These are phyloP conservation scores for Rhodeus uyekii DNA, from an alignment of 2,797 vertebrate genomes.

Conservation along the genomic window DNA sequence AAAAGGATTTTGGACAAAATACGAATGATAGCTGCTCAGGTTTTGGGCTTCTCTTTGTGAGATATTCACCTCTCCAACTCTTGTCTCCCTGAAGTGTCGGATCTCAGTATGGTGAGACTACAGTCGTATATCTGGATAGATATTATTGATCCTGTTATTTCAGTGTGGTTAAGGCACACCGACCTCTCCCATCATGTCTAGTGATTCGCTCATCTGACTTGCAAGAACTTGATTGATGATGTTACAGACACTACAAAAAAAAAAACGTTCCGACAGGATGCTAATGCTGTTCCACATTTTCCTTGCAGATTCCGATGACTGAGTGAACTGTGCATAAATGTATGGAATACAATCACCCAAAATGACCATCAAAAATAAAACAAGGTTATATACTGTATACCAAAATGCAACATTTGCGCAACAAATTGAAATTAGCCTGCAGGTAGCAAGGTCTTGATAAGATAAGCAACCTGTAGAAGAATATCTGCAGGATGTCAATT, in stretches of 20 bases:
- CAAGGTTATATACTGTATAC: neutral
- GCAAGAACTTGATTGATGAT: conserved; percentile 44
- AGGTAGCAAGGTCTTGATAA: neutral
- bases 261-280: conserved; percentile 8
- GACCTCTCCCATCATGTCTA: conserved; percentile 41
- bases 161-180: conserved; percentile 41
- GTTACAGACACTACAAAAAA: conserved; percentile 12
- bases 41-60: conserved; percentile 7
- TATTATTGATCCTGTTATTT: conserved; percentile 47
- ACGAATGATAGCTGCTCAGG: conserved; percentile 42
- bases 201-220: conserved; percentile 39
- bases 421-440: neutral
- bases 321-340: neutral
- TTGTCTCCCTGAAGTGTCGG: conserved; percentile 4
- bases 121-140: conserved; percentile 8
- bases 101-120: neutral
- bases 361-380: neutral
- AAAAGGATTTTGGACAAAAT: conserved; percentile 60
- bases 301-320: neutral
- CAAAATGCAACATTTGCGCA: neutral
- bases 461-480: neutral
- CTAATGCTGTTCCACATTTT: conserved; percentile 4
- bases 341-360: neutral
- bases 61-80: conserved; percentile 10
- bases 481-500: neutral